Evolutionary conservation across 1,140 invertebrate genomes (phyloP).

Genomic region (Cydia splendana): DNA sequence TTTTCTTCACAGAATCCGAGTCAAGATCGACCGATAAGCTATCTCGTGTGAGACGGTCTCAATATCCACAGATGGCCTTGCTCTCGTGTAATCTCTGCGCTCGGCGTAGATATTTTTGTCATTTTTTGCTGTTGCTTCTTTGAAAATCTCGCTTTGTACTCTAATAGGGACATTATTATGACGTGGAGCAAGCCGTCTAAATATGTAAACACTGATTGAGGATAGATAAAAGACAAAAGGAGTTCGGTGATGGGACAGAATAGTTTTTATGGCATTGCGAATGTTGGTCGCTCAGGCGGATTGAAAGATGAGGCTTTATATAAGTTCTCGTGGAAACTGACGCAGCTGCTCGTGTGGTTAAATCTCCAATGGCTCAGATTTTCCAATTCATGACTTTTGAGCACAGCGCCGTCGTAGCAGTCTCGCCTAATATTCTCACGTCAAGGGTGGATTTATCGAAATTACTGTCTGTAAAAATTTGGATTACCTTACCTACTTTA

Average conservation of each 20-base stretch:
- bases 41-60: constrained; percentile 77
- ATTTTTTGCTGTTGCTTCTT: constrained; percentile 73
- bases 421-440: not conserved
- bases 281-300: constrained; percentile 27
- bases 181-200: constrained; percentile 67
- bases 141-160: constrained; percentile 72
- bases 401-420: not conserved
- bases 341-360: constrained; percentile 30
- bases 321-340: constrained; percentile 17
- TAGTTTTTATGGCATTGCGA: constrained; percentile 55
- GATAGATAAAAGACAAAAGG: constrained; percentile 75
- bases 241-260: constrained; percentile 55
- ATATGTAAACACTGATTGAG: constrained; percentile 79
- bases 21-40: constrained; percentile 74
- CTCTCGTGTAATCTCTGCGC: constrained; percentile 70
- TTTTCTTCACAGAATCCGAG: constrained; percentile 77
- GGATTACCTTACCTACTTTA: not conserved
- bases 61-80: constrained; percentile 79
- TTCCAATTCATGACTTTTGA: constrained; percentile 25
- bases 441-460: not conserved
- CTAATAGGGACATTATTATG: constrained; percentile 79
- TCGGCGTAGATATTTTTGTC: constrained; percentile 68
- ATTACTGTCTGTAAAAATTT: not conserved
- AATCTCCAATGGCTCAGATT: constrained; percentile 23
- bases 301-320: constrained; percentile 34